Evolutionary conservation across 2,888 invertebrate species (phyloP).

Genomic region (Argyra leucocephala): DNA sequence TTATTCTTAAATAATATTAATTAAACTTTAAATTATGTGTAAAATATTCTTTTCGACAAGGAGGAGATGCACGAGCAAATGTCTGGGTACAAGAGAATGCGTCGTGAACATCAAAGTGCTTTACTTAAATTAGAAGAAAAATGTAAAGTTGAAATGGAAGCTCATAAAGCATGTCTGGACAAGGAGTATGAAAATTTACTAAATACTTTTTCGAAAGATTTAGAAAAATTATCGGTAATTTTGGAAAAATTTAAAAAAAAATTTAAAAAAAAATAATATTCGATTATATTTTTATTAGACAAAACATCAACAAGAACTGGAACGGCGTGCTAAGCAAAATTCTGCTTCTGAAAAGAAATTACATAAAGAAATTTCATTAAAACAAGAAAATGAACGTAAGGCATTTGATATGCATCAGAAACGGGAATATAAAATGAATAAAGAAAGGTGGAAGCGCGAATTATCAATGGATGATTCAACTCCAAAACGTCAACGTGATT

Average conservation of each 20-base stretch:
- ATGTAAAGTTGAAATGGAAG: slow-evolving; percentile 93
- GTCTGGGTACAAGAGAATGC: slow-evolving; percentile 96
- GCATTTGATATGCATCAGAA: slow-evolving; percentile 86
- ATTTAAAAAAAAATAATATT: slow-evolving; percentile 1
- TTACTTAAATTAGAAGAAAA: slow-evolving; percentile 87
- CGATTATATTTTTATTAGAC: slow-evolving; percentile 40
- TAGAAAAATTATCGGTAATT: slow-evolving; percentile 70
- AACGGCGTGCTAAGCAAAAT: slow-evolving; percentile 76
- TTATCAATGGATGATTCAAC: slow-evolving; percentile 85
- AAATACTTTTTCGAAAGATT: slow-evolving; percentile 83
- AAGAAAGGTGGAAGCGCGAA: slow-evolving; percentile 92
- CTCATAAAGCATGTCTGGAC: slow-evolving; percentile 87
- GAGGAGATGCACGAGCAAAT: slow-evolving; percentile 99
- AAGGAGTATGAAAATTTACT: slow-evolving; percentile 91
- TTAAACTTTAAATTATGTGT: background rate
- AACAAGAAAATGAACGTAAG: slow-evolving; percentile 87
- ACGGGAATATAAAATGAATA: slow-evolving; percentile 92
- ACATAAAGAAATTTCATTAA: slow-evolving; percentile 76
- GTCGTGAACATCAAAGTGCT: slow-evolving; percentile 94
- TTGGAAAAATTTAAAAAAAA: slow-evolving; percentile 8
- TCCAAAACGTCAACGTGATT: slow-evolving; percentile 81
- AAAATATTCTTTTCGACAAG: slow-evolving; percentile 23
- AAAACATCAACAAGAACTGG: slow-evolving; percentile 68
- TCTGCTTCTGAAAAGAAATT: slow-evolving; percentile 84
- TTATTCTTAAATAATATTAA: background rate